Conservation (phyloP, 1,140 invertebrate species). For the Propsilocerus akamusi region DNA sequence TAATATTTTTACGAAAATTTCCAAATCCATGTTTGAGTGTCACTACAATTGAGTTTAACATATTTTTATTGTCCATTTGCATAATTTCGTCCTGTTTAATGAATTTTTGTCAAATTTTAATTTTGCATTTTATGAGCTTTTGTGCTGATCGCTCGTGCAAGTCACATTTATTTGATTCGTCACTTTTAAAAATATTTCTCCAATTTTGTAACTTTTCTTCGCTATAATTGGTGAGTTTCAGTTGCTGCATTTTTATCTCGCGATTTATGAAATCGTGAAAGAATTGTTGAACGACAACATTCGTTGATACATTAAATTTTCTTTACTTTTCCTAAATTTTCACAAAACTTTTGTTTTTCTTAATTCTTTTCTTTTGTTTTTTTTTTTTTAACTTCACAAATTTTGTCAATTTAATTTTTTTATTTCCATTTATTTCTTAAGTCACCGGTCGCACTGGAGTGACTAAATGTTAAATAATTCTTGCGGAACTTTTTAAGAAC, state of each 20-base stretch:
- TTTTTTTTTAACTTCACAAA: not conserved
- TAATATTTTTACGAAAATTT: too few species aligned
- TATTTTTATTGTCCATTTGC: not conserved
- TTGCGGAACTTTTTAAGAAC: not conserved
- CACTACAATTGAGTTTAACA: too few species aligned
- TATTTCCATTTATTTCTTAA: not conserved
- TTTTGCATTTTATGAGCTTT: slow-evolving; percentile 1
- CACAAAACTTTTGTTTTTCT: not conserved
- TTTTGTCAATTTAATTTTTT: not conserved
- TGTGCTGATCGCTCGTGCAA: not conserved
- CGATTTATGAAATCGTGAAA: not conserved
- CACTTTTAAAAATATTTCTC: not conserved
- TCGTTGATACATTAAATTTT: not conserved
- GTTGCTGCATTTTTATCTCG: not conserved
- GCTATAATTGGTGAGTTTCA: not conserved
- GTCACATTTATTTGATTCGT: not conserved
- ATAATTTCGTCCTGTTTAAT: not conserved
- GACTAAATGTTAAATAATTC: too few species aligned
- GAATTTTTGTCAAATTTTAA: not conserved
- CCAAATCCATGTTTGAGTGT: too few species aligned
- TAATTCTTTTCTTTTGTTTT: not conserved
- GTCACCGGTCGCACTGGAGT: too few species aligned
- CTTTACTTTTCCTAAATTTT: too few species aligned
- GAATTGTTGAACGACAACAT: not conserved
- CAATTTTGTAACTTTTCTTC: not conserved